phyloP scores from a whole-genome alignment of 2,797 vertebrate species.

The Apodemus agrarius region DNA sequence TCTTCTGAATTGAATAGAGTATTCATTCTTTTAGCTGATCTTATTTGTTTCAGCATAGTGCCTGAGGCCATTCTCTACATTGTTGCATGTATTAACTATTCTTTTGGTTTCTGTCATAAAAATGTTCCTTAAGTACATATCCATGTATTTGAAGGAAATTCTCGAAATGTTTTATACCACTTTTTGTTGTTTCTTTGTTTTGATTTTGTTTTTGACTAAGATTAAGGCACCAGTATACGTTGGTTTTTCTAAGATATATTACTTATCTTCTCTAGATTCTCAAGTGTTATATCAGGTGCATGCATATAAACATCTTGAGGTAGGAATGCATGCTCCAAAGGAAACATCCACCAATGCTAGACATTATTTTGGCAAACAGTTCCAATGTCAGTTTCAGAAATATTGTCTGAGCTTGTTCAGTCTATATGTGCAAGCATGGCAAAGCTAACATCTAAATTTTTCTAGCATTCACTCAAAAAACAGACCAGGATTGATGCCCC shows the following conservation, averaged over 20 bases:
- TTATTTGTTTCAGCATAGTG: neutral
- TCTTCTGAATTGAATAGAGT: neutral
- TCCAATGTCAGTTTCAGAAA: neutral
- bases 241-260: neutral
- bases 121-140: neutral
- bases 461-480: neutral
- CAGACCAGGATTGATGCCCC: neutral
- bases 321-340: neutral
- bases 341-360: neutral
- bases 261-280: neutral
- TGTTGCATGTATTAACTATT: neutral
- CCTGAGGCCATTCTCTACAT: neutral
- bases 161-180: neutral
- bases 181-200: neutral
- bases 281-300: neutral
- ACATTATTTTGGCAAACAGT: neutral
- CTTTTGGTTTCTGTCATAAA: neutral
- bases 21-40: neutral
- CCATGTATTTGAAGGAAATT: neutral
- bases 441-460: neutral
- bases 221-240: neutral
- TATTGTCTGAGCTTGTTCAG: neutral
- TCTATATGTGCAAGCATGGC: neutral
- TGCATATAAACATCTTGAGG: neutral
- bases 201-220: neutral